These are phyloP conservation scores for Echinarachnius parma DNA, from an alignment of 53 echinoderm and acorn worm genomes.

Conservation along the genomic window DNA sequence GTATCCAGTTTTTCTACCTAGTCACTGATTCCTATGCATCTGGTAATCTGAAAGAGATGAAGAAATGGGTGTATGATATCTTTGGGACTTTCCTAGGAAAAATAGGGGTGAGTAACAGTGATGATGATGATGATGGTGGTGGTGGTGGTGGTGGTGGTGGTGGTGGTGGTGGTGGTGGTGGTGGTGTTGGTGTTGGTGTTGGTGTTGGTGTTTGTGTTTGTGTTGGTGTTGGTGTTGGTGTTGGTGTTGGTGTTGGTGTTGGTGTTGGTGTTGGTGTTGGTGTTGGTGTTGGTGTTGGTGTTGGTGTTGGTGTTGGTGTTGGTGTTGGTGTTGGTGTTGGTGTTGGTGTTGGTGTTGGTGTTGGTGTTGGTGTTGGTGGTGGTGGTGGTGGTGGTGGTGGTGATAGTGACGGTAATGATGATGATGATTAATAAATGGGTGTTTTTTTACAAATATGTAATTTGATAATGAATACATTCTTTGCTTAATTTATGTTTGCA, in stretches of 20 bases:
- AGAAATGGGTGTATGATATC: constrained; percentile 97
- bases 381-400: neutral
- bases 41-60: constrained; percentile 86
- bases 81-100: constrained; percentile 86
- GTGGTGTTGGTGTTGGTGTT: neutral
- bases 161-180: neutral
- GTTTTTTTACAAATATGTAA: too few species aligned
- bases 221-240: neutral
- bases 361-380: neutral
- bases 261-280: neutral
- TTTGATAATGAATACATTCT: neutral
- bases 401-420: neutral
- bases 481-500: constrained; percentile 29
- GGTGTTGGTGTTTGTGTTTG: neutral
- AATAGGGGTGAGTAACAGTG: constrained; percentile 61
- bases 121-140: neutral
- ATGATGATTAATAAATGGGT: neutral
- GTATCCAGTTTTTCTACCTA: constrained; percentile 84
- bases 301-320: neutral
- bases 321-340: neutral
- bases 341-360: neutral
- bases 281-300: constrained; percentile 61
- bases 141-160: neutral
- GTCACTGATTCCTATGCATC: constrained; percentile 84
- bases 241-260: neutral